Percentiles rank a stretch among this genome's conserved stretches.
These are phyloP conservation scores for Eurois occulta DNA, from an alignment of 2,888 invertebrate genomes.

Conservation along the genomic window DNA sequence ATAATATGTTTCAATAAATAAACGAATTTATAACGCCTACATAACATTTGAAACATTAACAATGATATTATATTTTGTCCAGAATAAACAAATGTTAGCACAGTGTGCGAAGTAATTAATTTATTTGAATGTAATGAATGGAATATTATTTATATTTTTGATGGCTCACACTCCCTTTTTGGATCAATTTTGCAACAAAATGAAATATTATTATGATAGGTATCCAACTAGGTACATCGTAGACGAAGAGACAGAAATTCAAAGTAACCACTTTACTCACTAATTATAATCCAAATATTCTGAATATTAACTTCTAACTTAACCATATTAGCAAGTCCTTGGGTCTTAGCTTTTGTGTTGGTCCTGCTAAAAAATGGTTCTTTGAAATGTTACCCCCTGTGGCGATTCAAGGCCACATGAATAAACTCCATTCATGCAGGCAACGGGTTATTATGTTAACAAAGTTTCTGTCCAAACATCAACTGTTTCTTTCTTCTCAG, in stretches of 20 bases:
- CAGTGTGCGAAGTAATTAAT: slow-evolving; percentile 56
- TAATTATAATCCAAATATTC: background rate
- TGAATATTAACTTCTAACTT: background rate
- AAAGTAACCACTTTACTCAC: background rate
- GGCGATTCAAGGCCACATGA: slow-evolving; percentile 3
- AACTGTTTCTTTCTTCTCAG: background rate
- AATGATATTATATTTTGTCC: slow-evolving; percentile 61
- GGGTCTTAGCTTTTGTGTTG: background rate
- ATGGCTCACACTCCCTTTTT: slow-evolving; percentile 10
- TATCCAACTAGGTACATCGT: background rate
- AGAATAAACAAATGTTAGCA: slow-evolving; percentile 59
- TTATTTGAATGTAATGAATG: slow-evolving; percentile 42
- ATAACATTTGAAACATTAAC: slow-evolving; percentile 50
- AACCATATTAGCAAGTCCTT: background rate
- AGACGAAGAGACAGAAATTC: background rate
- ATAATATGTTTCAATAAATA: slow-evolving; percentile 70
- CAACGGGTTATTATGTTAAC: background rate
- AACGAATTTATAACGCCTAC: slow-evolving; percentile 63
- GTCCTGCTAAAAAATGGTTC: background rate
- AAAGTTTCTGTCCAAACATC: background rate
- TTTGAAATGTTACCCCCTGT: background rate
- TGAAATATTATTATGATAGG: background rate
- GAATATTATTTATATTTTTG: slow-evolving; percentile 50
- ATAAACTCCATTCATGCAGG: background rate
- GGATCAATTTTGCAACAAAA: background rate